Evolutionary conservation across 2,113 vertebrate genomes (phyloP), one percentile per base, ranked within the genome.

Genomic region (Muscicapa adusta): DNA sequence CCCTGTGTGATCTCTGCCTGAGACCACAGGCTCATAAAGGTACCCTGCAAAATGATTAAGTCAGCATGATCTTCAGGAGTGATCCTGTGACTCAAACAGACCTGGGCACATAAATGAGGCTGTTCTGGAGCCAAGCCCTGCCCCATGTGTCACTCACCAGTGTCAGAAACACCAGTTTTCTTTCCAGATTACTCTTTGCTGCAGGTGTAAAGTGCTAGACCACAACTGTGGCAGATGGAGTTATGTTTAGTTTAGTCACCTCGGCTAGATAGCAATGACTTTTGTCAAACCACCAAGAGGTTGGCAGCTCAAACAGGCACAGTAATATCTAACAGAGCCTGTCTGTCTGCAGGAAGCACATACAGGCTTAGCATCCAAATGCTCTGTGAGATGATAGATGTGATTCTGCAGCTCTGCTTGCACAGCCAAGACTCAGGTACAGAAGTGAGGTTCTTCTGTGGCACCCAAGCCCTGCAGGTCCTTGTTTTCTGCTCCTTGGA

Each of bases 381-480:
- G 3, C 7, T 36, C 65, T 71, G 14, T 43, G 43, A 36, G 34
- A 28, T 1, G 2, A 38, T 38, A 45, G 1, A 1, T 5, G 6
- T 3, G 18, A 15, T 43, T 73, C 60, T 88, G 71, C 47, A 50
- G 42, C 29, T 51, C 45, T 6, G 7, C 58, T 54, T 8, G 1
- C 0, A 0, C 0, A 1, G 9, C 24, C n/a, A 67, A 48, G n/a
- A 18, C 71, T 70, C 18, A 15, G 11, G 12, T 81, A 18, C 20
- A 25, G 10, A 68, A 63, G 16, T 17, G 12, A 62, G 4, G 8
- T 23, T 81, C 38, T 47, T 40, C 45, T 0, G 0, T 33, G 50
- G 34, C 58, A 66, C 20, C 20, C 0, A 0, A 79, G 24, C 16
- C 24, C 47, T 68, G 14, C 62, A 48, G 18, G 17, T 78, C 31